Evolutionary conservation across 2,888 invertebrate genomes (phyloP).

Genomic region (Cryptophagus acutangulus): DNA sequence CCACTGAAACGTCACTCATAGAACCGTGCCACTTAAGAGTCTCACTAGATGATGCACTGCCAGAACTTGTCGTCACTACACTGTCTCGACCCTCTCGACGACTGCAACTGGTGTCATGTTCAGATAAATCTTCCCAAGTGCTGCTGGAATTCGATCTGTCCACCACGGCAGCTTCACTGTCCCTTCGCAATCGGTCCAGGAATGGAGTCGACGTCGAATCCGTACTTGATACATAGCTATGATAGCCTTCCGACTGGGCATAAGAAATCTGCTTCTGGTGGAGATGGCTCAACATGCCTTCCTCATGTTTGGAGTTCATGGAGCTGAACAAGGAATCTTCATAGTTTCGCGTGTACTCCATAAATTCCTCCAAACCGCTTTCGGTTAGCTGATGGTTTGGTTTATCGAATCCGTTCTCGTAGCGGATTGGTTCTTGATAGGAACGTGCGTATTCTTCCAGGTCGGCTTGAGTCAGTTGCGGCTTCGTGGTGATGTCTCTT

Average conservation of each 20-base stretch:
- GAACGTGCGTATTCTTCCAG: constrained; percentile 65
- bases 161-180: constrained; percentile 54
- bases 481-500: constrained; percentile 52
- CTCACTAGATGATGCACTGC: constrained; percentile 66
- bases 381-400: constrained; percentile 30
- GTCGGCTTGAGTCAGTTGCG: constrained; percentile 58
- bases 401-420: constrained; percentile 10
- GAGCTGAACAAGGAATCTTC: constrained; percentile 47
- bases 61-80: constrained; percentile 58
- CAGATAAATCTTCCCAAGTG: constrained; percentile 45
- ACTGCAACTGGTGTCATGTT: not conserved
- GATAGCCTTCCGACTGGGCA: constrained; percentile 75
- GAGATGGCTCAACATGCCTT: constrained; percentile 49
- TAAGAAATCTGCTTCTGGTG: constrained; percentile 72
- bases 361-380: constrained; percentile 57
- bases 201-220: constrained; percentile 68
- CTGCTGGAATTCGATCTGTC: constrained; percentile 40
- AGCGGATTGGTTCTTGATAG: constrained; percentile 44
- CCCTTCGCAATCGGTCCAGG: constrained; percentile 64
- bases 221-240: constrained; percentile 73
- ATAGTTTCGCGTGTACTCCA: constrained; percentile 63
- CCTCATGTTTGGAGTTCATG: constrained; percentile 44
- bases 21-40: constrained; percentile 77
- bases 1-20: constrained; percentile 66
- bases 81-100: constrained; percentile 54